A percentile compares a stretch with the other conserved stretches of the same genome.
Conservation (phyloP, 2,113 vertebrate genomes). For the Ceyx melanurus region DNA sequence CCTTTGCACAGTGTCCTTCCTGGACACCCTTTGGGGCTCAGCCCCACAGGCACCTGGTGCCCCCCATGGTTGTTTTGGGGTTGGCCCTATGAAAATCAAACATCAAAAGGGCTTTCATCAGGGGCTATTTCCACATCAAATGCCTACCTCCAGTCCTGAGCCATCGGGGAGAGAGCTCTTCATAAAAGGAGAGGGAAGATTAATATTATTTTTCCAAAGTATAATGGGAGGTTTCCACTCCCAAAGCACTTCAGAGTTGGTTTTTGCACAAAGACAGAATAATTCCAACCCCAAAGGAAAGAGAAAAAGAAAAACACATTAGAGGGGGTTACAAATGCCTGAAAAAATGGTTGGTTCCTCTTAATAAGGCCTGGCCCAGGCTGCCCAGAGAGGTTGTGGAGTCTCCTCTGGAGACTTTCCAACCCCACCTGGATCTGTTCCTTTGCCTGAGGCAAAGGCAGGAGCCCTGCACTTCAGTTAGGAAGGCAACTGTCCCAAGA, state of each 20-base stretch:
- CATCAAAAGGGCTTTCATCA: conserved; percentile 37
- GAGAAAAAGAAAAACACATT: background rate
- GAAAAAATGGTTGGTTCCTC: background rate
- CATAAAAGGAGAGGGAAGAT: conserved; percentile 41
- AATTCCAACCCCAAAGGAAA: conserved; percentile 48
- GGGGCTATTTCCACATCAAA: conserved; percentile 55
- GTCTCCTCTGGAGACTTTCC: no score
- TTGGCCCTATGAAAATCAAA: background rate
- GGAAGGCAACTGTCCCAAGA: background rate
- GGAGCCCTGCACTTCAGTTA: background rate
- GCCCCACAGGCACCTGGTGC: background rate
- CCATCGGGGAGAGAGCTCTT: background rate
- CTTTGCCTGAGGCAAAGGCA: background rate
- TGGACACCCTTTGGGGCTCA: background rate
- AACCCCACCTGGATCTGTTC: no score
- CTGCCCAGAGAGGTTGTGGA: no score
- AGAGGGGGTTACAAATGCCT: background rate
- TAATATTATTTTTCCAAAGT: conserved; percentile 62
- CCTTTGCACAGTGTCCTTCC: background rate
- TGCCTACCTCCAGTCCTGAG: conserved; percentile 33
- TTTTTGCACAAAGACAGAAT: conserved; percentile 49
- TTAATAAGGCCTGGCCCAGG: no score
- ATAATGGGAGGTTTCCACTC: conserved; percentile 55
- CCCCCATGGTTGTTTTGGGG: background rate
- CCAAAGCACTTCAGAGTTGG: background rate